Conservation (phyloP, 2,797 vertebrate species). For the Notolepis coatsorum region DNA sequence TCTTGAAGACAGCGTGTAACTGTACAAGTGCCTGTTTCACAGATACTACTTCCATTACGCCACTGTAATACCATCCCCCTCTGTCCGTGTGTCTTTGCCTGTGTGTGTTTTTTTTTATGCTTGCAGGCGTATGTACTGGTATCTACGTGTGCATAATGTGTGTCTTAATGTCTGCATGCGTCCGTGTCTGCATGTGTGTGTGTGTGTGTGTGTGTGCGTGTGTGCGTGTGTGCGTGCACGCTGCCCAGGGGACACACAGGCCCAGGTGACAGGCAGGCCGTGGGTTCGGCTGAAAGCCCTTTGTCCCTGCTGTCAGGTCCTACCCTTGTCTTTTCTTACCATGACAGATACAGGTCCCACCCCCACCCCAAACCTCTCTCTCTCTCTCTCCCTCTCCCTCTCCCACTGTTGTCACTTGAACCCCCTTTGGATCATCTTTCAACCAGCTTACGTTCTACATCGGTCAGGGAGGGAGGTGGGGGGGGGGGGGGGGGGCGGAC, state of each 20-base stretch:
- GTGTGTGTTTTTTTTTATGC: conserved; percentile 1
- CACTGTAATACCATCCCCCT: conserved; percentile 62
- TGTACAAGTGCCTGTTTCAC: conserved; percentile 59
- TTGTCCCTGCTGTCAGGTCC: conserved; percentile 42
- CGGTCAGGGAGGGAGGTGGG: too few species aligned
- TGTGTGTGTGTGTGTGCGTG: conserved; percentile 32
- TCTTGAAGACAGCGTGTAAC: conserved; percentile 30
- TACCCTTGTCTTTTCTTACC: conserved; percentile 48
- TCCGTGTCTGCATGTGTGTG: not conserved
- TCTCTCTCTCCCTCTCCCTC: not conserved
- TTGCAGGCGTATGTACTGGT: not conserved
- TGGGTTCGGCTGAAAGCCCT: conserved; percentile 53
- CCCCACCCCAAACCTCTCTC: not conserved
- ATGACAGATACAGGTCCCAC: conserved; percentile 34
- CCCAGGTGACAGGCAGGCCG: conserved; percentile 46
- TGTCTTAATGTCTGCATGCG: not conserved
- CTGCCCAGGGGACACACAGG: conserved; percentile 30
- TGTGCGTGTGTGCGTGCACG: conserved; percentile 28
- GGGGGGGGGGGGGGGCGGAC: too few species aligned
- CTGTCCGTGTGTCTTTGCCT: conserved; percentile 22
- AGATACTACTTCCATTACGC: conserved; percentile 58
- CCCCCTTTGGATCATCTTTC: not conserved
- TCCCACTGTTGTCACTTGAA: too few species aligned
- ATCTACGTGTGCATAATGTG: too few species aligned
- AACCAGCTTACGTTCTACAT: too few species aligned